Evolutionary conservation across 1,140 invertebrate species (phyloP), one percentile per base, ranked within the genome.

Genomic region (Leptinotarsa lineolata): DNA sequence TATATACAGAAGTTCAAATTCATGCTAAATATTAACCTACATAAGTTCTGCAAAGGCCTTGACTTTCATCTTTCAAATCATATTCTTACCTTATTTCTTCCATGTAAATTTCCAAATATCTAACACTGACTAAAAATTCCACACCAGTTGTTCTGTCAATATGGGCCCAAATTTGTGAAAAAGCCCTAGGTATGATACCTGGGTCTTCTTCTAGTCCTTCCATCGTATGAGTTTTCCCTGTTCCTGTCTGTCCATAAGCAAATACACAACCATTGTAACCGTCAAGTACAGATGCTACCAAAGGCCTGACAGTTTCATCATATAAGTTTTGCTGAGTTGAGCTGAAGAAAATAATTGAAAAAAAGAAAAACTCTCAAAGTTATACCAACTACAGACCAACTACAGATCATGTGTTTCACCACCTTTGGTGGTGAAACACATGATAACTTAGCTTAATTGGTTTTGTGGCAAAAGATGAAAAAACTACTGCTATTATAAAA

Each of bases 241-340:
- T 83, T 59, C 83, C 83, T 0, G 96, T 98, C 85, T 98, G 96
- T 0, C 97, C 97, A 85, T 98, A 98, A 1, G 97, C 97, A 86
- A 98, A 98, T 72, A 98, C 96, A 74, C 97, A 98, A 16, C 96
- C 96, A 85, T 98, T 98, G 85, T 97, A 98, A 6, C 97, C 97
- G 80, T 93, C 94, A 22, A 99, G 87, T 2, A 99, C 97, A 12
- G 95, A 97, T 74, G 97, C 92, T n/a, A 99, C 96, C 74, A 99
- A 85, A 0, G 96, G 95, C 46, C 95, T 90, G 39, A 99, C 96
- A 72, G 92, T 92, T 85, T 99, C 97, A 85, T 98, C 95, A 86
- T 99, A 99, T 1, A 99, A 86, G 74, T 96, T 95, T 78, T 94
- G 91, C 84, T 99, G 98, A 72, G 91, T 92, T 1, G 96, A 94